Evolutionary conservation across 2,888 invertebrate genomes (phyloP).

Genomic region (Trisateles emortualis): DNA sequence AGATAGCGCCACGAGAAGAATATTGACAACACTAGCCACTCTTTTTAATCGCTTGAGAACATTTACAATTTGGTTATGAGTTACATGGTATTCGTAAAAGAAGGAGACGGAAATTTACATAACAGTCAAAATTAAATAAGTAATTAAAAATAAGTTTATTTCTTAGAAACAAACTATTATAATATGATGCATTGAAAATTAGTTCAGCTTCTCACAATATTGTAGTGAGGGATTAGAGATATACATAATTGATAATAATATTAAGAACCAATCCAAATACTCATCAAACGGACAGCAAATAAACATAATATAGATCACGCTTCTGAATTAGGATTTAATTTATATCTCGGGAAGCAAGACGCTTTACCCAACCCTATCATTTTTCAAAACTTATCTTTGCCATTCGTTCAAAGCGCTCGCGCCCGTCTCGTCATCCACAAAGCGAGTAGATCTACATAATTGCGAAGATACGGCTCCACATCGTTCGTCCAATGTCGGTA

Average conservation of each 20-base stretch:
- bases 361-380: constrained; percentile 18
- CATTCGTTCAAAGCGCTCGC: constrained; percentile 23
- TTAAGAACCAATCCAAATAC: constrained; percentile 5
- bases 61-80: too few relatives aligned
- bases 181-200: too few relatives aligned
- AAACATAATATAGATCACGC: constrained; percentile 15
- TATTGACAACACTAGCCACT: too few relatives aligned
- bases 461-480: constrained; percentile 45
- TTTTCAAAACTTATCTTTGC: constrained; percentile 40
- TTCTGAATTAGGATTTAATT: constrained; percentile 16
- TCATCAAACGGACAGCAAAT: constrained; percentile 16
- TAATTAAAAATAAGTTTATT: too few relatives aligned
- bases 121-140: too few relatives aligned
- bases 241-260: background rate
- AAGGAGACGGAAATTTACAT: too few relatives aligned
- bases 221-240: too few relatives aligned
- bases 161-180: too few relatives aligned
- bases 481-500: constrained; percentile 45
- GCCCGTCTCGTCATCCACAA: constrained; percentile 32
- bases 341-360: constrained; percentile 13
- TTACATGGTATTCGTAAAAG: too few relatives aligned
- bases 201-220: too few relatives aligned
- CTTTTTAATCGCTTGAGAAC: too few relatives aligned
- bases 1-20: too few relatives aligned
- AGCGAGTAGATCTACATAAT: constrained; percentile 49